Evolutionary conservation across 53 echinoderm and acorn worm genomes (phyloP).

Genomic region (Echinarachnius parma): DNA sequence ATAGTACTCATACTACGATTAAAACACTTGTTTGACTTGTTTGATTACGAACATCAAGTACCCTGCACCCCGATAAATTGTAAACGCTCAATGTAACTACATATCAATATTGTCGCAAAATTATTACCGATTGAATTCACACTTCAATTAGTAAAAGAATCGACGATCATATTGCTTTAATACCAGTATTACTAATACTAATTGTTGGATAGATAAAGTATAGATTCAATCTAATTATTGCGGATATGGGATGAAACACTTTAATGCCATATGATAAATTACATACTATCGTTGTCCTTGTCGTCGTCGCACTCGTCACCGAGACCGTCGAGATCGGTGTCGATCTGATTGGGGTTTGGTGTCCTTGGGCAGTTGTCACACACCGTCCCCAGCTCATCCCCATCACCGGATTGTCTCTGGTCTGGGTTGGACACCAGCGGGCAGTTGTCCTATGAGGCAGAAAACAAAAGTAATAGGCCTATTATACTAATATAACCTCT

Average conservation of each 20-base stretch:
- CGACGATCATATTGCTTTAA: no score
- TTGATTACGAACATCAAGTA: no score
- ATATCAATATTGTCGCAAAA: no score
- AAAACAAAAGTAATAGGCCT: no score
- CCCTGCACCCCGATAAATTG: no score
- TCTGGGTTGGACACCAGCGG: slow-evolving; percentile 62
- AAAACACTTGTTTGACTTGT: no score
- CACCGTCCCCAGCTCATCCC: slow-evolving; percentile 61
- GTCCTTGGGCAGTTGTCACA: slow-evolving; percentile 88
- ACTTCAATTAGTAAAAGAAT: no score
- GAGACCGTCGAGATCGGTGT: slow-evolving; percentile 70
- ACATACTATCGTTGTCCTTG: slow-evolving; percentile 87
- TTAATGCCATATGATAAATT: no score
- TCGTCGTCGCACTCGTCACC: slow-evolving; percentile 95
- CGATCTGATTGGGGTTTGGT: slow-evolving; percentile 71
- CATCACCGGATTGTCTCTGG: slow-evolving; percentile 46
- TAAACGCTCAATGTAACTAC: no score
- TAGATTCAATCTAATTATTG: background rate
- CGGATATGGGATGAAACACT: background rate
- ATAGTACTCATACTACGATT: background rate
- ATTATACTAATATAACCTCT: no score
- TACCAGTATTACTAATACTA: background rate
- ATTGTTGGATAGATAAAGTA: background rate
- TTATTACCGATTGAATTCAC: no score
- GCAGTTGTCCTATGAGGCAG: slow-evolving; percentile 99